Percentiles rank a stretch among this genome's conserved stretches.
These are phyloP conservation scores for Pyrrhia umbra DNA, from an alignment of 2,888 invertebrate genomes.

Conservation along the genomic window DNA sequence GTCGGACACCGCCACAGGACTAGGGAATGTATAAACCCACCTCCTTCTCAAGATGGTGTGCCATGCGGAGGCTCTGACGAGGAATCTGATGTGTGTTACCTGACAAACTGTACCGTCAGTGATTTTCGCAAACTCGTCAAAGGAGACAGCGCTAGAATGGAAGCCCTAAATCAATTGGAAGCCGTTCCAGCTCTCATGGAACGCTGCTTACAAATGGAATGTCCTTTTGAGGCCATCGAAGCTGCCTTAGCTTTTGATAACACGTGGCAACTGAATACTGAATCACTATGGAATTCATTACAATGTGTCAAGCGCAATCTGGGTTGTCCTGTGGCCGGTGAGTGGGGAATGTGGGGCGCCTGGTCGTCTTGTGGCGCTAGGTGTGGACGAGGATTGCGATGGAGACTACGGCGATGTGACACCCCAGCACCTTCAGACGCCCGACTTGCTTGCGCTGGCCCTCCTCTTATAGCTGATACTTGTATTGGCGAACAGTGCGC, in stretches of 20 bases:
- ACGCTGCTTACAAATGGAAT: conserved; percentile 83
- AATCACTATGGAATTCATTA: conserved; percentile 85
- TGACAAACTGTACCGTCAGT: conserved; percentile 80
- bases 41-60: conserved; percentile 81
- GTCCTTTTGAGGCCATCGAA: conserved; percentile 83
- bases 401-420: conserved; percentile 82
- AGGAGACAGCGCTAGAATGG: conserved; percentile 76
- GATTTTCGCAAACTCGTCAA: conserved; percentile 79
- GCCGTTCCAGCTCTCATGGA: conserved; percentile 82
- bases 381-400: conserved; percentile 80
- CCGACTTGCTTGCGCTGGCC: conserved; percentile 74
- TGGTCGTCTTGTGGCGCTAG: conserved; percentile 85
- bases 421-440: conserved; percentile 81
- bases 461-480: conserved; percentile 75
- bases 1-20: conserved; percentile 79
- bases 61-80: conserved; percentile 81
- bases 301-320: conserved; percentile 87
- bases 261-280: conserved; percentile 83
- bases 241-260: conserved; percentile 77
- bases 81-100: conserved; percentile 80
- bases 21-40: conserved; percentile 84
- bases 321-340: conserved; percentile 85
- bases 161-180: conserved; percentile 80
- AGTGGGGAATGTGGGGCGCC: conserved; percentile 83
- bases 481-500: conserved; percentile 85